These are phyloP conservation scores for Drosophila triauraria DNA, from an alignment of 1,140 invertebrate species.

Conservation along the genomic window DNA sequence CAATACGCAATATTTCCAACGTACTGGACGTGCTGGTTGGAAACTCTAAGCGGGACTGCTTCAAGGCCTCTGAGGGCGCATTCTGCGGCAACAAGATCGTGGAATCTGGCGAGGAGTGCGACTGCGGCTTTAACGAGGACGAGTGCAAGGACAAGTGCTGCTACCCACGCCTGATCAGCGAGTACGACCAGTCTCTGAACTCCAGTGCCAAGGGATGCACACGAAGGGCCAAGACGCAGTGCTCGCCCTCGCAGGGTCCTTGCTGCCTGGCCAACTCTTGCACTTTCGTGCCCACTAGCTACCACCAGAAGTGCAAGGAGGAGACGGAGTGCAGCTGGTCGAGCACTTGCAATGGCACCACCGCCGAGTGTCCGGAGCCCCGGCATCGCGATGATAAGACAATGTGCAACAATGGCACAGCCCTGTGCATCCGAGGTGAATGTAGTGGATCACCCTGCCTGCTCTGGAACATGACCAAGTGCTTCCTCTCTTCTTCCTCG, in stretches of 20 bases:
- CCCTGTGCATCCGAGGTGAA: conserved; percentile 96
- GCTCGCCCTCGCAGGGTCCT: conserved; percentile 98
- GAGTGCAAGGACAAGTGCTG: conserved; percentile 98
- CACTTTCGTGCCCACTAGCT: conserved; percentile 89
- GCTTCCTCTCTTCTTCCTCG: conserved; percentile 95
- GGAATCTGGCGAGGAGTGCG: conserved; percentile 98
- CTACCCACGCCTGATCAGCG: conserved; percentile 92
- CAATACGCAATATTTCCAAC: conserved; percentile 97
- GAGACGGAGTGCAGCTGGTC: conserved; percentile 95
- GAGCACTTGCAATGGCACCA: conserved; percentile 94
- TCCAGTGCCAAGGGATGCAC: conserved; percentile 92
- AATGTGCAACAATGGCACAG: conserved; percentile 92
- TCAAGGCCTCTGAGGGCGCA: conserved; percentile 94
- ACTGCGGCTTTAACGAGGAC: conserved; percentile 97
- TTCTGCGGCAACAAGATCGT: conserved; percentile 99
- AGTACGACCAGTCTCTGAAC: conserved; percentile 89
- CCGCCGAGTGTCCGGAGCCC: conserved; percentile 94
- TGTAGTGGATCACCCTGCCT: conserved; percentile 98
- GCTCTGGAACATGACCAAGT: conserved; percentile 97
- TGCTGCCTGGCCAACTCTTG: conserved; percentile 95
- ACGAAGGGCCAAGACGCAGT: conserved; percentile 91
- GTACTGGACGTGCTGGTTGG: conserved; percentile 96
- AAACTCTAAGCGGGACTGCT: conserved; percentile 98
- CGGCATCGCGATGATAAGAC: conserved; percentile 92
- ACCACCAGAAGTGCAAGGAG: conserved; percentile 91